Percentiles rank a stretch among this genome's conserved stretches.
Conservation (phyloP, 2,888 invertebrate species). For the Drosophila melanosoma region DNA sequence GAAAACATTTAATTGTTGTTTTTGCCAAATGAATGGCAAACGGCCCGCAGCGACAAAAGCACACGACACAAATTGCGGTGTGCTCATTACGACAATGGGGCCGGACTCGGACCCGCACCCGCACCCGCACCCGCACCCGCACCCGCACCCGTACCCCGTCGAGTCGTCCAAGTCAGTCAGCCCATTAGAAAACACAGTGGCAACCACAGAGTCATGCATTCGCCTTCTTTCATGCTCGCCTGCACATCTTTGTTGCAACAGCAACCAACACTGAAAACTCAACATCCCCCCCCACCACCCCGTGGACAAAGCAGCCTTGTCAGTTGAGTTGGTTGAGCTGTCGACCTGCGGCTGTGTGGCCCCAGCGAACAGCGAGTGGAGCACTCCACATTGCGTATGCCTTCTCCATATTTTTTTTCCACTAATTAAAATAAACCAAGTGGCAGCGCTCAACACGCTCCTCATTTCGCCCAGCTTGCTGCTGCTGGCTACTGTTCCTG, state of each 20-base stretch:
- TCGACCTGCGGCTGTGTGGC: constrained; percentile 72
- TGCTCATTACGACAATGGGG: constrained; percentile 75
- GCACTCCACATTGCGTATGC: constrained; percentile 71
- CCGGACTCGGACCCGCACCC: constrained; percentile 3
- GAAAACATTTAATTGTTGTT: constrained; percentile 79
- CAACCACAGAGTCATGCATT: constrained; percentile 56
- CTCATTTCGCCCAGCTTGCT: constrained; percentile 16
- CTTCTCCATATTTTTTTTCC: constrained; percentile 70
- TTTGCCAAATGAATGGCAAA: constrained; percentile 79
- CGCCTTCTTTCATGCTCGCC: constrained; percentile 67
- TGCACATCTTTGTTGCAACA: constrained; percentile 66
- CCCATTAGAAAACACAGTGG: constrained; percentile 52
- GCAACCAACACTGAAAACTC: constrained; percentile 5
- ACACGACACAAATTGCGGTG: constrained; percentile 78
- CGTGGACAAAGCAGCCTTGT: constrained; percentile 63
- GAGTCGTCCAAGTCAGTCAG: constrained; percentile 33
- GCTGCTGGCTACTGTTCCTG: constrained; percentile 1
- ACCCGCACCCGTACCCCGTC: constrained; percentile 1
- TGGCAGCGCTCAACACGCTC: constrained; percentile 56
- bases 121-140: background rate
- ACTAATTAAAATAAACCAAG: constrained; percentile 80
- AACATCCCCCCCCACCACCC: background rate
- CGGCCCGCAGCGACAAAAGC: constrained; percentile 65
- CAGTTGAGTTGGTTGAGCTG: constrained; percentile 56
- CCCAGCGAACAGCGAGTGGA: constrained; percentile 58